Base-by-base conservation (phyloP, 2,797 vertebrate genomes). In the Pseudotriccus pelzelni region DNA sequence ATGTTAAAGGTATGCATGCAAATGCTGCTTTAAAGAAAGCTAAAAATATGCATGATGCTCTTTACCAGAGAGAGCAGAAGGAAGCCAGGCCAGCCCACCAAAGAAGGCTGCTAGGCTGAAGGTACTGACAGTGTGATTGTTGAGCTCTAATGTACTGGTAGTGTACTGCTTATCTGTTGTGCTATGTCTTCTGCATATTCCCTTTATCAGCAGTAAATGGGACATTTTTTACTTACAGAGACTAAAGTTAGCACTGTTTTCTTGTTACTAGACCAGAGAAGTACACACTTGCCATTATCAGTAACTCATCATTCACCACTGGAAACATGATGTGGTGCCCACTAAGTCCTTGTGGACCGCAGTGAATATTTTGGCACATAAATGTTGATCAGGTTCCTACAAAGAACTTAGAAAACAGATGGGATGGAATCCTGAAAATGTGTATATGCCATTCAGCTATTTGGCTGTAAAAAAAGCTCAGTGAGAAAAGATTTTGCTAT, bases 201-300 rank as follows among this genome's bases (percentile, higher is more conserved):
- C 16, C 23, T 86, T 67, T 90, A 37, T 15, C 32, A 77, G 14
- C 52, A 66, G n/a, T 27, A 85, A 89, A 55, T 47, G 27, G 20
- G n/a, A 36, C 28, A 36, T 67, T 89, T 72, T 73, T 70, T 66
- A 47, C 17, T 74, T 52, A 12, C 1, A 32, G 27, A 66, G 44
- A 9, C 21, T 52, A 24, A 89, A 96, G 76, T 94, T 91, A 92
- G 94, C 22, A 36, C 52, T 81, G 7, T 83, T 96, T 89, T 43
- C 68, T 96, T 89, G n/a, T 87, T 97, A 84, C 28, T 79, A 86
- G 95, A 75, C 25, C 76, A 73, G 69, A 68, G 39, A 92, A 82
- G 80, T 32, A 28, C 21, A 46, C 32, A n/a, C 18, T 62, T 58
- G 66, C 70, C 87, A 80, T 94, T 95, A 93, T 67, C 39, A 77